phyloP scores from a whole-genome alignment of 2,113 vertebrate genomes.

The Ctenodactylus gundi region DNA sequence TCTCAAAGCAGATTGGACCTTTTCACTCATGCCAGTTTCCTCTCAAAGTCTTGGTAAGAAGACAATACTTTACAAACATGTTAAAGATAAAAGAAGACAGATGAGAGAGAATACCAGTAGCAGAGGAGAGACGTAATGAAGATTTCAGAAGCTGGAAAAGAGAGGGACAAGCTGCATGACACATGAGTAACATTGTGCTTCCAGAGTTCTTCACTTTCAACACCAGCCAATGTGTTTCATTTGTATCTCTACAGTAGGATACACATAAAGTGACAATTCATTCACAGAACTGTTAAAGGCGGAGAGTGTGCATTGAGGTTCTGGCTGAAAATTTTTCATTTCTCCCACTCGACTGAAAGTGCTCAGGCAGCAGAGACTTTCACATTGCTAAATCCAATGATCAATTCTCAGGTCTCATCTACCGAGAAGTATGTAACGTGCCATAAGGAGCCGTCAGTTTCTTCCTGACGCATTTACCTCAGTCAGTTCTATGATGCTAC shows the following conservation, averaged over 20 bases:
- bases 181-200: not conserved
- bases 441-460: not conserved
- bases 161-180: not conserved
- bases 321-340: not conserved
- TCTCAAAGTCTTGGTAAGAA: not conserved
- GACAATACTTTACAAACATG: not conserved
- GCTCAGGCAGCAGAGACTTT: not conserved
- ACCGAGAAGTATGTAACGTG: not conserved
- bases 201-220: not conserved
- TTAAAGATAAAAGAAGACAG: not conserved
- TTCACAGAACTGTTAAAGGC: not conserved
- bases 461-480: not conserved
- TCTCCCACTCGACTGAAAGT: not conserved
- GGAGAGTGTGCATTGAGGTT: not conserved
- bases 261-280: not conserved
- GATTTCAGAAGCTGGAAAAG: not conserved
- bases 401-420: not conserved
- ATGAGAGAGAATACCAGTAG: not conserved
- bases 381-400: not conserved
- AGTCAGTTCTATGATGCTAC: not conserved
- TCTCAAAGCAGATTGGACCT: not conserved
- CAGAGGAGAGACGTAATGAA: not conserved
- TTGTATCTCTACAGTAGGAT: not conserved
- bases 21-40: not conserved
- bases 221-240: not conserved